Percentiles rank a stretch among this genome's conserved stretches.
Conservation (phyloP, 2,113 vertebrate species). For the Apus apus region DNA sequence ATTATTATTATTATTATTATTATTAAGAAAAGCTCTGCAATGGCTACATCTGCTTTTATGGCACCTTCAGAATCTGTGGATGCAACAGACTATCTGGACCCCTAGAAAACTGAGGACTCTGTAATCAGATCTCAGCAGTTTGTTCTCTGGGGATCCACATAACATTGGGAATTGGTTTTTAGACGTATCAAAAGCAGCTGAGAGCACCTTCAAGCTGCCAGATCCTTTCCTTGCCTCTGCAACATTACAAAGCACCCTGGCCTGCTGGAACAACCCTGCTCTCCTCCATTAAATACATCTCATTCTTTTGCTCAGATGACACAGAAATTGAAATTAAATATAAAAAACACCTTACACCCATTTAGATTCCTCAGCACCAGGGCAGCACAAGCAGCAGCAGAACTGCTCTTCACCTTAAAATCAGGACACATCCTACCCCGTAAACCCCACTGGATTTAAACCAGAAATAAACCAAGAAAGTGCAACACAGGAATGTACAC, state of each 20-base stretch:
- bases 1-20: no score
- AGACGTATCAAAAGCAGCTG: background rate
- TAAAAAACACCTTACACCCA: background rate
- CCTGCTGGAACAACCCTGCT: background rate
- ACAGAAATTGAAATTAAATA: background rate
- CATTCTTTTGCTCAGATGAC: background rate
- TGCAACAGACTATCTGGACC: accelerated
- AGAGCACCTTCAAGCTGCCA: background rate
- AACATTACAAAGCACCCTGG: background rate
- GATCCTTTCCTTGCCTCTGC: background rate
- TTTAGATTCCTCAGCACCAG: accelerated
- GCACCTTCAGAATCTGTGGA: background rate
- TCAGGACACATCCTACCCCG: constrained; percentile 11
- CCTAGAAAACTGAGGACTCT: background rate
- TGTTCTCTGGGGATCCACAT: background rate
- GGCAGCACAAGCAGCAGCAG: background rate
- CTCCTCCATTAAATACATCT: background rate
- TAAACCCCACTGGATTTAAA: background rate
- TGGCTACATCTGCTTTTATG: background rate
- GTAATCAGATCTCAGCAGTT: background rate
- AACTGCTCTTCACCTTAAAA: constrained; percentile 11
- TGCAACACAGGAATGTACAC: background rate
- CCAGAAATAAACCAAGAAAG: constrained; percentile 17
- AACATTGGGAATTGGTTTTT: background rate
- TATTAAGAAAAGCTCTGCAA: no score